Evolutionary conservation across 2,888 invertebrate species (phyloP).

Genomic region (Ophraella communa): DNA sequence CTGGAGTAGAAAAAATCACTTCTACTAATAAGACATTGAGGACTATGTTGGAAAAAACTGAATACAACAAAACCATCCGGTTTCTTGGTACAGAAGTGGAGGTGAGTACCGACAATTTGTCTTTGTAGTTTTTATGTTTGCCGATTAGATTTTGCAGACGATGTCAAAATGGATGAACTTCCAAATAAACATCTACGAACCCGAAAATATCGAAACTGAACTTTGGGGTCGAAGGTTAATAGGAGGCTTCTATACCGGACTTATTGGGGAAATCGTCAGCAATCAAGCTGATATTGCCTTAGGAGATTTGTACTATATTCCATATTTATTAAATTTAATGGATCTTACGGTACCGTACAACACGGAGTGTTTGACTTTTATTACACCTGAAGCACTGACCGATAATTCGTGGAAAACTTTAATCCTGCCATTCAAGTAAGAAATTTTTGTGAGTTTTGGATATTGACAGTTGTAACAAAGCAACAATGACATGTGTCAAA

Average conservation of each 20-base stretch:
- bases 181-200: slow-evolving; percentile 70
- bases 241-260: slow-evolving; percentile 74
- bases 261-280: slow-evolving; percentile 75
- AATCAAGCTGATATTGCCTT: slow-evolving; percentile 75
- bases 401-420: slow-evolving; percentile 87
- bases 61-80: slow-evolving; percentile 15
- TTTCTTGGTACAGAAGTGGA: slow-evolving; percentile 74
- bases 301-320: slow-evolving; percentile 79
- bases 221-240: slow-evolving; percentile 72
- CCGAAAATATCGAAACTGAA: slow-evolving; percentile 65
- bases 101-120: no score
- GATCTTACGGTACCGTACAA: slow-evolving; percentile 81
- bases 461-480: no score
- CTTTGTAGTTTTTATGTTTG: no score
- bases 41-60: slow-evolving; percentile 35
- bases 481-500: no score
- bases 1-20: slow-evolving; percentile 63
- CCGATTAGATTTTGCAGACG: slow-evolving; percentile 70
- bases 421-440: slow-evolving; percentile 79
- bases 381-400: slow-evolving; percentile 80
- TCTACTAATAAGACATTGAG: slow-evolving; percentile 42
- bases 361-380: slow-evolving; percentile 83
- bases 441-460: slow-evolving; percentile 3
- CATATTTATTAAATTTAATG: slow-evolving; percentile 70
- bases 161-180: slow-evolving; percentile 77